Evolutionary conservation across 2,888 invertebrate species (phyloP), one percentile per base, ranked within the genome.

Genomic region (Platerodrilus igneus): DNA sequence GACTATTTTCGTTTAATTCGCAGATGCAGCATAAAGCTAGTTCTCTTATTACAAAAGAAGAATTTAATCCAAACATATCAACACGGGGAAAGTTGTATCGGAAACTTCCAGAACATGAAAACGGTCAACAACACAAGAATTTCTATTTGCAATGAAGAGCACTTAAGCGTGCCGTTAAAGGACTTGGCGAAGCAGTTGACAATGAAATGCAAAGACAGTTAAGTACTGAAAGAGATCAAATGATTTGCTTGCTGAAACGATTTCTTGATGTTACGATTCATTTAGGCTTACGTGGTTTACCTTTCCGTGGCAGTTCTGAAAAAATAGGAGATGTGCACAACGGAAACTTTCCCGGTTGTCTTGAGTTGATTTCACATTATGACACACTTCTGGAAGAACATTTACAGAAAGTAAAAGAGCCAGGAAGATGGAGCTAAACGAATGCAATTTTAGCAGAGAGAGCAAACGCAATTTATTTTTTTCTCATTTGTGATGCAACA

Each of bases 361-460:
- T 32, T 4, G 16, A 30, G 22, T 29, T 42, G 26, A 9, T 42
- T 15, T 29, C 30, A 18, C 16, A 32, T n/a, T 37, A 30, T 31
- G 42, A 37, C 20, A 16, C 26, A 2, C 13, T 32, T 20, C 17
- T 37, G 17, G 27, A 22, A 30, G 9, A 42, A 21, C 32, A 31
- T 30, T 26, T 42, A 26, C 23, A 19, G 6, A 18, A 38, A 9
- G 16, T 33, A 13, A 27, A 18, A 23, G 26, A 22, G 30, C 16
- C 18, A 40, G 16, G 13, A 13, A 13, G 27, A 13, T 11, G 23
- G 22, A 26, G 28, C 39, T 6, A 22, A 22, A 22, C 22, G 22
- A 22, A 22, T 9, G 10, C n/a, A 10, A 22, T 8, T 7, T 22
- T 22, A n/a, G n/a, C 8, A 6, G 22, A 22, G 3, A 22, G n/a